These are phyloP conservation scores for Poecilobothrus nobilitatus DNA, from an alignment of 2,888 invertebrate genomes.

Conservation along the genomic window DNA sequence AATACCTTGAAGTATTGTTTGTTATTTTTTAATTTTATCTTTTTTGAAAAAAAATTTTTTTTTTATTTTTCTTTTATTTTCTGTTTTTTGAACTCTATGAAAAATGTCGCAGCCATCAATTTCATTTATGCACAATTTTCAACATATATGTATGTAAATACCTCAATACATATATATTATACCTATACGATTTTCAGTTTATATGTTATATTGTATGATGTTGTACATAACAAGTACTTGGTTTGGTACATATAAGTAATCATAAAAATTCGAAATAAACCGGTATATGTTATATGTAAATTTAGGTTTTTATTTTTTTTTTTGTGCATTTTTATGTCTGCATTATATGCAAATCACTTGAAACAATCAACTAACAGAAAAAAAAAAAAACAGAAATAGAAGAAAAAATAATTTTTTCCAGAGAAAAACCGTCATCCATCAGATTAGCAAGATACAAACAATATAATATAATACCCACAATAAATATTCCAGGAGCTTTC, in stretches of 20 bases:
- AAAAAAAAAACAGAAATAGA: neutral
- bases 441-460: neutral
- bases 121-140: neutral
- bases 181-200: neutral
- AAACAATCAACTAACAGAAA: neutral
- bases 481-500: too few relatives aligned
- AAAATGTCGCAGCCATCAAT: constrained; percentile 6
- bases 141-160: neutral
- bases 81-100: neutral
- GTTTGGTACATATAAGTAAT: neutral
- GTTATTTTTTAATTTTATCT: neutral
- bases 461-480: too few relatives aligned
- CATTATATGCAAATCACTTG: neutral
- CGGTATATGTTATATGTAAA: neutral
- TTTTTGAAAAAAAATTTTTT: neutral
- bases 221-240: neutral
- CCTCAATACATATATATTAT: neutral
- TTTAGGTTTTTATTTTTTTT: neutral
- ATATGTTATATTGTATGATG: too few relatives aligned
- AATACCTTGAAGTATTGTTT: too few relatives aligned
- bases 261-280: neutral
- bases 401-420: neutral
- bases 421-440: neutral
- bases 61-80: neutral
- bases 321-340: neutral